Evolutionary conservation across 2,113 vertebrate species (phyloP), one percentile per base, ranked within the genome.

Genomic region (Barbus barbus): DNA sequence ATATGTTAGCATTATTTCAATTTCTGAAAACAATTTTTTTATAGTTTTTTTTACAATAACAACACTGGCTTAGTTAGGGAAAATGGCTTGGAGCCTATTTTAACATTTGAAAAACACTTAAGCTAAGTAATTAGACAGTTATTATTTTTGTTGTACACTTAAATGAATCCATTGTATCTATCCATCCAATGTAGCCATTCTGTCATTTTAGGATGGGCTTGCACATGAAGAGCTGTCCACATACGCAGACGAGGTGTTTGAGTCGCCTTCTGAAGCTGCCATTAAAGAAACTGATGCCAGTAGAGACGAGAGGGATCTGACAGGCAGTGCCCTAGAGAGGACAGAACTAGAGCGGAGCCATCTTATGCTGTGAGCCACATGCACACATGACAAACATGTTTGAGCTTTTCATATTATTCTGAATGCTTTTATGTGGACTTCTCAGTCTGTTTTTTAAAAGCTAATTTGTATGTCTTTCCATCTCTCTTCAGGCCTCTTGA

Each of bases 221-320:
- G 95, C 96, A 90, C 96, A 96, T 0, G 97, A 98, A 86, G 97
- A 99, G 91, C 87, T 99, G 92, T 98, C 97, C 71, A 97, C 97
- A 0, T 98, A 96, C 5, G 89, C 95, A 0, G 98, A 99, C 2
- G 97, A 99, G 84, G 97, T 99, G 86, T 99, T 99, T 0, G 97
- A 99, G 90, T 96, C 97, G 0, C 95, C 95, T 0, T 97, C 97
- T 0, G 97, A 99, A 91, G 95, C 95, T 0, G 95, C 94, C 1
- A 92, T 97, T 87, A 96, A 96, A 86, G 98, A 97, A 71, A 90
- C 92, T 8, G 95, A 97, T 78, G 71, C 58, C 41, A 91, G 92
- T 89, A 92, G 92, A 0, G 96, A 96, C 67, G 96, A 96, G 90
- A 92, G 91, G 0, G 96, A 96, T 82, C 92, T 97, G 87, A 98